A percentile compares a stretch with the other conserved stretches of the same genome.
Conservation (phyloP, 2,113 vertebrate genomes). For the Oryzias woworae region DNA sequence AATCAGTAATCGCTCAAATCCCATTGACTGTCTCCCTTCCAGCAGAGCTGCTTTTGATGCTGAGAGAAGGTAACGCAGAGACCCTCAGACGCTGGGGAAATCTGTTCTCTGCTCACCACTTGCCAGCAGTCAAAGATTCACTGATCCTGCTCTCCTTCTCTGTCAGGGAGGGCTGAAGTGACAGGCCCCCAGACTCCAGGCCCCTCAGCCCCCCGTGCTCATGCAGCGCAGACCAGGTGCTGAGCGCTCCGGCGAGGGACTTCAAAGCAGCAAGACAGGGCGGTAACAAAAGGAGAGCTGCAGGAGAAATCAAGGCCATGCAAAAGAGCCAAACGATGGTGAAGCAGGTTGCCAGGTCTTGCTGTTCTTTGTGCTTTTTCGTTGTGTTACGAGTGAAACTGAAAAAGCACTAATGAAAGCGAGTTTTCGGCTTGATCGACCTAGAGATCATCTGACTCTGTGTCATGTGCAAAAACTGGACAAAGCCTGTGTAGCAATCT, state of each 20-base stretch:
- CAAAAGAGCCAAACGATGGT: not conserved
- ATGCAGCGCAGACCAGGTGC: slow-evolving; percentile 20
- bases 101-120: slow-evolving; percentile 46
- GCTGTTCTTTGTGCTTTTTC: too few relatives aligned
- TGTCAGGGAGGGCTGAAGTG: slow-evolving; percentile 37
- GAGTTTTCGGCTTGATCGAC: not conserved
- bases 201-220: not conserved
- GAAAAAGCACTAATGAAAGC: not conserved
- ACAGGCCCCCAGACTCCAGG: slow-evolving; percentile 31
- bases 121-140: slow-evolving; percentile 44
- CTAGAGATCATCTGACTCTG: not conserved
- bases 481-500: not conserved
- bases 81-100: slow-evolving; percentile 42
- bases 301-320: not conserved
- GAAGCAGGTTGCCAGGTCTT: not conserved
- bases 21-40: slow-evolving; percentile 21
- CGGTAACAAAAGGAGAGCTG: not conserved
- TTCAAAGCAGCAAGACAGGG: slow-evolving; percentile 14
- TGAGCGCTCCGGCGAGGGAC: slow-evolving; percentile 13
- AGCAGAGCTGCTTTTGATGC: slow-evolving; percentile 40
- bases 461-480: not conserved
- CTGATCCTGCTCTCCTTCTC: slow-evolving; percentile 35
- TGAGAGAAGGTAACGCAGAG: slow-evolving; percentile 34
- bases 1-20: slow-evolving; percentile 58
- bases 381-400: not conserved